These are phyloP conservation scores for Leptinotarsa peninsularis DNA, from an alignment of 2,888 invertebrate genomes.

Conservation along the genomic window DNA sequence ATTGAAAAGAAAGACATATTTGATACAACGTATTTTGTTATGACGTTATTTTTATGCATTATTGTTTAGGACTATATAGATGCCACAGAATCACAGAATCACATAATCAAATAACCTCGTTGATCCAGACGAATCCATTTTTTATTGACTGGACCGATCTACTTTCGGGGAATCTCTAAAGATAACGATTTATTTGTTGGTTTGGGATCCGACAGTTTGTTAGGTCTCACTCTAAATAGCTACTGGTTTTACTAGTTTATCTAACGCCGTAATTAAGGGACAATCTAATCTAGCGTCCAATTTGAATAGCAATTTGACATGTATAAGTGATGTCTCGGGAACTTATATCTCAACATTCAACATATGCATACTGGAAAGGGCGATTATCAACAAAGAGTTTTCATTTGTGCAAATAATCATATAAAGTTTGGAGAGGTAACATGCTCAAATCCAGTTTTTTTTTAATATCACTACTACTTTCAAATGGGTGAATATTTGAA, in stretches of 20 bases:
- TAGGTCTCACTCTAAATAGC: conserved; percentile 40
- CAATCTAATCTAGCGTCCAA: conserved; percentile 20
- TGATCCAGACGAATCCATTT: neutral
- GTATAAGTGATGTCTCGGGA: neutral
- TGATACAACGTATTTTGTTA: too few relatives aligned
- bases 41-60: too few relatives aligned
- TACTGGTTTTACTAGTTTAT: conserved; percentile 48
- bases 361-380: too few relatives aligned
- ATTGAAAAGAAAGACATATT: too few relatives aligned
- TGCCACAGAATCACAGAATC: too few relatives aligned
- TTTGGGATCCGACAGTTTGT: conserved; percentile 38
- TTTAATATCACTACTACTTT: too few relatives aligned
- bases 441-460: too few relatives aligned
- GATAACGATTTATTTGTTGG: conserved; percentile 14
- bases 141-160: conserved; percentile 15
- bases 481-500: too few relatives aligned
- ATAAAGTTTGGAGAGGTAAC: too few relatives aligned
- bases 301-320: neutral
- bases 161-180: conserved; percentile 18
- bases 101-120: neutral
- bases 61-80: neutral
- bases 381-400: too few relatives aligned
- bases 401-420: too few relatives aligned
- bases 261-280: conserved; percentile 38
- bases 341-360: too few relatives aligned